These are phyloP conservation scores for Mythimna loreyi DNA, from an alignment of 2,888 invertebrate genomes.

Conservation along the genomic window DNA sequence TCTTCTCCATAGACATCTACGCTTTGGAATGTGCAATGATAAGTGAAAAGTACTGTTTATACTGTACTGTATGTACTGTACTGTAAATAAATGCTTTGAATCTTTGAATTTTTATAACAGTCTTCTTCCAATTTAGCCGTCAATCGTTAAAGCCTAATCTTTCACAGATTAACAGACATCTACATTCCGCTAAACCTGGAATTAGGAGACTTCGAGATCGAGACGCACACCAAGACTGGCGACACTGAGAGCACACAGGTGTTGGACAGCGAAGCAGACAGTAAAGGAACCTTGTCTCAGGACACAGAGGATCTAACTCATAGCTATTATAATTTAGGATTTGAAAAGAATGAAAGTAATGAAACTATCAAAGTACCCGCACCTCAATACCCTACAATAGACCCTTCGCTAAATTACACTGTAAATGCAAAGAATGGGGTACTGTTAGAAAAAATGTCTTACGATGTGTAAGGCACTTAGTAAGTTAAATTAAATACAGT, in stretches of 20 bases:
- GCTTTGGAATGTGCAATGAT: too few species aligned
- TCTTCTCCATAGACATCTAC: too few species aligned
- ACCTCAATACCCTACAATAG: conserved; percentile 66
- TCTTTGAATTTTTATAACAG: too few species aligned
- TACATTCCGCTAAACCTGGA: conserved; percentile 61
- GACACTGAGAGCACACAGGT: conserved; percentile 5
- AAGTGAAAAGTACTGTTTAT: too few species aligned
- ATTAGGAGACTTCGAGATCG: conserved; percentile 40
- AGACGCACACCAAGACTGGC: conserved; percentile 29
- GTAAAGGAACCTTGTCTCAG: conserved; percentile 2
- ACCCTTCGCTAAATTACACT: conserved; percentile 73
- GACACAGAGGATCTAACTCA: conserved; percentile 28
- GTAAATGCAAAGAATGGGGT: conserved; percentile 68
- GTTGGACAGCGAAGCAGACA: conserved; percentile 19
- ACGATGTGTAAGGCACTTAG: conserved; percentile 48
- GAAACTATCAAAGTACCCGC: conserved; percentile 42
- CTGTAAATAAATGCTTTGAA: too few species aligned
- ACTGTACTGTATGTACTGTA: too few species aligned
- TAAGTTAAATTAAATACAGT: too few species aligned
- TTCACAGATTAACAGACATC: conserved; percentile 65
- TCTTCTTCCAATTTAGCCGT: too few species aligned
- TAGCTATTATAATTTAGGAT: conserved; percentile 70
- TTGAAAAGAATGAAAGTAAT: conserved; percentile 62
- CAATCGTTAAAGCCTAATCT: too few species aligned
- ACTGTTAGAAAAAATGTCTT: conserved; percentile 35